Percentiles rank a stretch among this genome's conserved stretches.
Conservation (phyloP, 2,888 invertebrate species). For the Mechanitis mazaeus region DNA sequence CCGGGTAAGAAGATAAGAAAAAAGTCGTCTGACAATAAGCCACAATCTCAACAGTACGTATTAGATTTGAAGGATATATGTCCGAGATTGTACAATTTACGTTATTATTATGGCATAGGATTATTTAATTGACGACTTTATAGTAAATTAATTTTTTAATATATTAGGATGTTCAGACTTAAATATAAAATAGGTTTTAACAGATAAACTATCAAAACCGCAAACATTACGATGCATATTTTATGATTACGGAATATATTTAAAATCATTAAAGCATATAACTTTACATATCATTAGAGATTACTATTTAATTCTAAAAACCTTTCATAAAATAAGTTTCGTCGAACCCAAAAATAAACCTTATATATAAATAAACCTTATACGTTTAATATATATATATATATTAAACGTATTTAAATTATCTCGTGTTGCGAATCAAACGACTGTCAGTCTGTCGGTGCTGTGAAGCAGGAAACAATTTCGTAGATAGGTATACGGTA, state of each 20-base stretch:
- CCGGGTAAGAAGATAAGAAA: conserved; percentile 82
- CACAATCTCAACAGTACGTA: conserved; percentile 81
- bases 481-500: conserved; percentile 18
- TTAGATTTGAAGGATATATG: conserved; percentile 54
- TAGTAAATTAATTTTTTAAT: too few relatives aligned
- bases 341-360: neutral
- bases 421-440: conserved; percentile 2
- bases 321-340: too few relatives aligned
- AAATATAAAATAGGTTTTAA: too few relatives aligned
- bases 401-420: neutral
- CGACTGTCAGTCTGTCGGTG: conserved; percentile 12
- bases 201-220: too few relatives aligned
- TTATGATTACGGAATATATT: too few relatives aligned
- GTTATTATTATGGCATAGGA: conserved; percentile 11
- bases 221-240: too few relatives aligned
- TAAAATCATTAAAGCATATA: too few relatives aligned
- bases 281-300: too few relatives aligned
- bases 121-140: too few relatives aligned
- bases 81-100: conserved; percentile 29
- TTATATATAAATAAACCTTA: neutral
- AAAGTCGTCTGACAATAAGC: conserved; percentile 82
- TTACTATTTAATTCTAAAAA: too few relatives aligned
- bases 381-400: neutral
- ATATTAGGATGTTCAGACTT: too few relatives aligned
- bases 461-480: conserved; percentile 29